Evolutionary conservation across 2,113 vertebrate genomes (phyloP), one percentile per base, ranked within the genome.

Genomic region (Albula goreensis): DNA sequence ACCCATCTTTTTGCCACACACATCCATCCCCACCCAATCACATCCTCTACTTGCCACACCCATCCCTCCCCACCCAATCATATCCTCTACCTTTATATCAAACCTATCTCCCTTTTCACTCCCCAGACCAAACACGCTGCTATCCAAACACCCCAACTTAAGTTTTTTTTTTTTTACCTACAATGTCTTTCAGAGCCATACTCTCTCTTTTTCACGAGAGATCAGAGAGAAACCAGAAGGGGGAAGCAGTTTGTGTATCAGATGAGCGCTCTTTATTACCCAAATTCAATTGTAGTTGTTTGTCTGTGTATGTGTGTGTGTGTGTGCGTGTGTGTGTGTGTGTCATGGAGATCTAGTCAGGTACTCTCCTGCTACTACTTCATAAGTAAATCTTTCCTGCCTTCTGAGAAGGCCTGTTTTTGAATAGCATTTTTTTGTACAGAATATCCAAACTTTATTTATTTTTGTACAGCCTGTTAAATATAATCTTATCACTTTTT

Each of bases 391-490:
- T 95, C 92, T 96, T 95, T 95, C 96, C 84, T 96, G 92, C 96
- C 97, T 99, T 99, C 97, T 93, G 91, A 89, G 98, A 99, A 99
- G 97, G 97, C 93, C 86, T 93, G 91, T 94, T 96, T 95, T 94
- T 96, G 80, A 87, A 94, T 92, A 88, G 41, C 90, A 88, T 86
- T 80, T 84, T 94, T 93, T 95, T 96, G 94, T 96, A 95, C 92
- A 96, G 93, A 96, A 95, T 95, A 94, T 93, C 85, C 91, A 92
- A 93, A 94, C 93, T 85, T 95, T 99, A 99, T 99, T 99, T 99
- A 99, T 99, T 99, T 99, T 99, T 99, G 97, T 99, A 99, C 97
- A 97, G 97, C 95, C 96, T 97, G 95, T 97, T 96, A 97, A 96
- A 97, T 97, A 95, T 97, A 97, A 97, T 96, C 96, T 95, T 98